phyloP scores from a whole-genome alignment of 1,140 invertebrate genomes.

The Drosophila kikkawai region DNA sequence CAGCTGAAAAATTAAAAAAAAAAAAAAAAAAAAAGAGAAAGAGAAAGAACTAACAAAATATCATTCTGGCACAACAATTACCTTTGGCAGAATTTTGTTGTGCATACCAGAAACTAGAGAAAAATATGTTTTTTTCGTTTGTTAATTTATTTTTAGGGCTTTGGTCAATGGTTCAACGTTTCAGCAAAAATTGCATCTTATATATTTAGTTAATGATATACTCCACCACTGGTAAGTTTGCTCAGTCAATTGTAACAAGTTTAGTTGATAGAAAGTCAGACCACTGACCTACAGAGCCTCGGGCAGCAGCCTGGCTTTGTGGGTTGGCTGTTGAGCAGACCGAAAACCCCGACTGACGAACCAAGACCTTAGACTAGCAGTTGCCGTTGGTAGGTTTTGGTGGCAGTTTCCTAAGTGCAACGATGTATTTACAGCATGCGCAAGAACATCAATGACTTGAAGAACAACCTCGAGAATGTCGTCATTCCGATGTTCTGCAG shows the following conservation, averaged over 20 bases:
- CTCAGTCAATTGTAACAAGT: slow-evolving; percentile 24
- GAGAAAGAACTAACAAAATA: slow-evolving; percentile 34
- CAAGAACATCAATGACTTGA: slow-evolving; percentile 96
- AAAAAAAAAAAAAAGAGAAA: slow-evolving; percentile 1
- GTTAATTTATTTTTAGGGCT: slow-evolving; percentile 88
- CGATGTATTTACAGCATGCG: slow-evolving; percentile 90
- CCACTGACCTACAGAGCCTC: slow-evolving; percentile 12
- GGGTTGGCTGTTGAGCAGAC: slow-evolving; percentile 17
- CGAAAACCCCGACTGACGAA: slow-evolving; percentile 1
- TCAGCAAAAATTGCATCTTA: slow-evolving; percentile 96
- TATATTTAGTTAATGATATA: slow-evolving; percentile 99
- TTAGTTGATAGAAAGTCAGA: slow-evolving; percentile 17
- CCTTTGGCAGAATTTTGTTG: slow-evolving; percentile 62
- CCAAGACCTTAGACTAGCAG: background rate
- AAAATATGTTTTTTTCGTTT: slow-evolving; percentile 83
- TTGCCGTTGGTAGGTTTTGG: background rate
- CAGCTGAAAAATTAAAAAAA: slow-evolving; percentile 2
- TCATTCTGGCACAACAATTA: slow-evolving; percentile 60
- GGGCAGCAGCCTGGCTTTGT: background rate
- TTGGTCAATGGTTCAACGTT: slow-evolving; percentile 92
- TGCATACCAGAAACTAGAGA: slow-evolving; percentile 52
- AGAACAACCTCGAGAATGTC: slow-evolving; percentile 95
- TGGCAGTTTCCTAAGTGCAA: slow-evolving; percentile 44
- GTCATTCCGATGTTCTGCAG: slow-evolving; percentile 99
- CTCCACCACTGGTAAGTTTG: slow-evolving; percentile 97